phyloP scores from a whole-genome alignment of 2,888 invertebrate species.

The Euplexia lucipara region DNA sequence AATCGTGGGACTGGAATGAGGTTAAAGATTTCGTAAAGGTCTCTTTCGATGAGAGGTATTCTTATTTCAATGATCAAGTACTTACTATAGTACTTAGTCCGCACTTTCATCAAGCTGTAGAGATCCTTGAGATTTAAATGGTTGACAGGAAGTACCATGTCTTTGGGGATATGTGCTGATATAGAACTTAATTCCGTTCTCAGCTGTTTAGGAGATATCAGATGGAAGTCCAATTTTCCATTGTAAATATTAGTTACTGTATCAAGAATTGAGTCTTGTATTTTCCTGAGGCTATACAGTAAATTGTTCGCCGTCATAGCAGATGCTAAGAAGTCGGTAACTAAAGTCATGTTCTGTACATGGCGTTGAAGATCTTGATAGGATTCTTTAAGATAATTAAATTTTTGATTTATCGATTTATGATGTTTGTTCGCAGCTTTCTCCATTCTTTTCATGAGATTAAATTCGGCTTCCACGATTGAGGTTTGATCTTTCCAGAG shows the following conservation, averaged over 20 bases:
- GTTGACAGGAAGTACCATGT: slow-evolving; percentile 5
- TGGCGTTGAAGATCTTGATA: too few relatives aligned
- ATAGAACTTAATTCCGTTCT: slow-evolving; percentile 18
- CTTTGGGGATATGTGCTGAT: slow-evolving; percentile 15
- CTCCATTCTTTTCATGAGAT: too few relatives aligned
- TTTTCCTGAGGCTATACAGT: neutral
- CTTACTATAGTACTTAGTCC: slow-evolving; percentile 15
- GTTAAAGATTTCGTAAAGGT: slow-evolving; percentile 15
- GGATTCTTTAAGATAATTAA: too few relatives aligned
- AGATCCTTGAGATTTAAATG: slow-evolving; percentile 17
- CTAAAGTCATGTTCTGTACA: slow-evolving; percentile 6
- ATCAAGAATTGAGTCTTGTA: slow-evolving; percentile 7
- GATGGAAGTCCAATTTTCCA: slow-evolving; percentile 27
- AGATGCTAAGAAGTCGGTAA: slow-evolving; percentile 2
- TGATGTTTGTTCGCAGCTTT: too few relatives aligned
- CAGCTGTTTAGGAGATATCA: slow-evolving; percentile 18
- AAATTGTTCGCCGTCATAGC: neutral
- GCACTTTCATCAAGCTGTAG: slow-evolving; percentile 17
- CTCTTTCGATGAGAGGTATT: slow-evolving; percentile 17
- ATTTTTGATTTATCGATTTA: slow-evolving; percentile 6
- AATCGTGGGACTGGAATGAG: slow-evolving; percentile 4
- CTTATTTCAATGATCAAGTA: slow-evolving; percentile 22
- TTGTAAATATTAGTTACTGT: slow-evolving; percentile 18
- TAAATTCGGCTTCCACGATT: too few relatives aligned
- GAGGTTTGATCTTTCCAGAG: neutral